Conservation (phyloP, 2,113 vertebrate genomes). For the Ovis aries region ARS-UI_Ramb_v3.0 NC_056054.1:269622001-269622500, state of each 20-base stretch:
- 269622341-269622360: neutral
- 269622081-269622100: neutral
- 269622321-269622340: neutral
- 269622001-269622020: neutral
- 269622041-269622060: neutral
- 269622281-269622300: neutral
- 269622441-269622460: neutral
- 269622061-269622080: neutral
- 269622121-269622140: neutral
- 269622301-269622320: neutral
- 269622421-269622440: no score
- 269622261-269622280: neutral
- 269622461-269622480: rapidly evolving
- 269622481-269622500: neutral
- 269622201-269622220: neutral
- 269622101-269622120: neutral
- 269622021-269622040: neutral
- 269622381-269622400: neutral
- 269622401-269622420: neutral
- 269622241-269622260: neutral
- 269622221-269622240: neutral
- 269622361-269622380: neutral
- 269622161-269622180: neutral
- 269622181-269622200: neutral
- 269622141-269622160: neutral